phyloP scores from a whole-genome alignment of 2,113 vertebrate genomes.

The Jacana jacana region DNA sequence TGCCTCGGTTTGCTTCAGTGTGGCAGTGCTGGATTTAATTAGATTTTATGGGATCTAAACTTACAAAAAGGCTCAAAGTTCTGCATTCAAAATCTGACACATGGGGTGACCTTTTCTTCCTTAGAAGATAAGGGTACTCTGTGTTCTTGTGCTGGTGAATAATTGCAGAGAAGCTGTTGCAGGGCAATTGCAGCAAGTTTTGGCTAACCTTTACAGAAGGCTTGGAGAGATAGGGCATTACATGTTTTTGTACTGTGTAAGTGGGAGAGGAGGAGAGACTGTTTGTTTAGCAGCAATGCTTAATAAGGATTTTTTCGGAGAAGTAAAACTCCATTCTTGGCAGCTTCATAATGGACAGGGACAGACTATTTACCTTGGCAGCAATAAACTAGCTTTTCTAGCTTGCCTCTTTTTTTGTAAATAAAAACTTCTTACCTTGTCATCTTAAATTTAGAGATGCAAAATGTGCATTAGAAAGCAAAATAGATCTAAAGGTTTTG shows the following conservation, averaged over 20 bases:
- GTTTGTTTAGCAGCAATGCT: not conserved
- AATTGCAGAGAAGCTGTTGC: slow-evolving; percentile 43
- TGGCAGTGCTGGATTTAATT: slow-evolving; percentile 60
- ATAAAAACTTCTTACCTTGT: not conserved
- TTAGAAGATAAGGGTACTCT: slow-evolving; percentile 53
- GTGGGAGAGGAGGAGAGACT: not conserved
- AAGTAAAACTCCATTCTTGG: slow-evolving; percentile 10
- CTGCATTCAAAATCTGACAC: slow-evolving; percentile 39
- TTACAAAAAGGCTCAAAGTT: slow-evolving; percentile 52
- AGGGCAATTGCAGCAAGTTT: slow-evolving; percentile 45
- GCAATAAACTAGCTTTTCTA: not conserved
- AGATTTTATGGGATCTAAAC: slow-evolving; percentile 60
- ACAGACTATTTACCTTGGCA: slow-evolving; percentile 26
- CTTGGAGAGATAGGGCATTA: slow-evolving; percentile 26
- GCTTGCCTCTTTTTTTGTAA: not conserved
- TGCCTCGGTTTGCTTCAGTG: slow-evolving; percentile 19
- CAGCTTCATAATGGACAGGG: not conserved
- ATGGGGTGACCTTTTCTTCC: slow-evolving; percentile 32
- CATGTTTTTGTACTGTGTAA: slow-evolving; percentile 32
- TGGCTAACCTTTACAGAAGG: slow-evolving; percentile 53
- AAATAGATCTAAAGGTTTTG: not conserved
- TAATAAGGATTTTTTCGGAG: slow-evolving; percentile 44
- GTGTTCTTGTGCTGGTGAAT: slow-evolving; percentile 55
- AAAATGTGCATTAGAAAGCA: not conserved
- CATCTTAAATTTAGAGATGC: not conserved